These are phyloP conservation scores for Trochalopteron elliotii DNA, from an alignment of 2,113 vertebrate genomes.

Conservation along the genomic window DNA sequence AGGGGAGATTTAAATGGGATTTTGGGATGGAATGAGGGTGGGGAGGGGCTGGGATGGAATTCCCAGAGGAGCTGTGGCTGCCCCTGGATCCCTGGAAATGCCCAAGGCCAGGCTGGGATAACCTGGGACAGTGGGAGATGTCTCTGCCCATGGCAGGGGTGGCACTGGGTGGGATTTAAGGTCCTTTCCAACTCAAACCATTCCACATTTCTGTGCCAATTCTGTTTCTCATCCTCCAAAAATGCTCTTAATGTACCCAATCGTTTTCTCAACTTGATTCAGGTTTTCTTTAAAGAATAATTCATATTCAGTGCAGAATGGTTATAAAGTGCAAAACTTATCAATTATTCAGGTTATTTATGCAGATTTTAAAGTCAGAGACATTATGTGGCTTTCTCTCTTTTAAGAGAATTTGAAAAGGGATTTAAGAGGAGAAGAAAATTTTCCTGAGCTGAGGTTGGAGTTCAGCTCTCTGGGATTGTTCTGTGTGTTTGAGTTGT, in stretches of 20 bases:
- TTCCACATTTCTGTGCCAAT: neutral
- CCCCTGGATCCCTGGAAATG: neutral
- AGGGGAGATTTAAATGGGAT: neutral
- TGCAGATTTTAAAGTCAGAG: neutral
- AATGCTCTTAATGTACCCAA: neutral
- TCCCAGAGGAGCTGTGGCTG: neutral
- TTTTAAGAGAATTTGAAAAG: neutral
- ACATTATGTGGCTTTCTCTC: neutral
- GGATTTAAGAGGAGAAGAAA: neutral
- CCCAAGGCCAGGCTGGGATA: fast-evolving
- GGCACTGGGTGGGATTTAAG: fast-evolving
- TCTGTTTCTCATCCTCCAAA: neutral
- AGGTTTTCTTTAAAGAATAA: neutral
- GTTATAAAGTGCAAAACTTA: neutral
- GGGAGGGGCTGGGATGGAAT: neutral
- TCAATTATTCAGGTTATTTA: neutral
- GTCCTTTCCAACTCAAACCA: neutral
- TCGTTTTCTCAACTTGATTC: neutral
- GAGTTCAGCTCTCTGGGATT: neutral
- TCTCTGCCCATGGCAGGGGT: neutral
- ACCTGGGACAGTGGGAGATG: neutral
- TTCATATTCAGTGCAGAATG: neutral
- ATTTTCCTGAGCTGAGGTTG: neutral
- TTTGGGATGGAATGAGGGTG: fast-evolving
- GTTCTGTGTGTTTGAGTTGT: neutral